Evolutionary conservation across 2,113 vertebrate genomes (phyloP).

Genomic region (Callopanchax toddi): DNA sequence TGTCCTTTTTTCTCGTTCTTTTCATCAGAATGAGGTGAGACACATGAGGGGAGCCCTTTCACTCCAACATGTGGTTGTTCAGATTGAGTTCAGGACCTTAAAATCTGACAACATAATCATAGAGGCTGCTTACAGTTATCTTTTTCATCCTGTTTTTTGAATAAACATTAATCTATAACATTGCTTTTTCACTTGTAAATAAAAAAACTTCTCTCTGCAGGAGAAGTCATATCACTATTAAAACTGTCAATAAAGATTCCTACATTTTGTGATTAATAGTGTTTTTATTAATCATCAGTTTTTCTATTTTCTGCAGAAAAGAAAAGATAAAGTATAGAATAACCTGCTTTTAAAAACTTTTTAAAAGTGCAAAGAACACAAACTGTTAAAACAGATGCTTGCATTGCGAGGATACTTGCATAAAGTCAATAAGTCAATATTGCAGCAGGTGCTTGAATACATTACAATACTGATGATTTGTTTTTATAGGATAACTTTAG

Average conservation of each 20-base stretch:
- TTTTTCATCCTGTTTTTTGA: not conserved
- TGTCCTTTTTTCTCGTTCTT: not conserved
- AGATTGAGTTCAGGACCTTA: conserved; percentile 25
- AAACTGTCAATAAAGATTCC: no score
- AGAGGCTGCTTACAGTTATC: not conserved
- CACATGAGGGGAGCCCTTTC: not conserved
- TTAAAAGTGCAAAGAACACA: not conserved
- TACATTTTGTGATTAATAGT: no score
- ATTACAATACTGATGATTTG: not conserved
- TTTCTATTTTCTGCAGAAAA: no score
- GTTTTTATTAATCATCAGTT: no score
- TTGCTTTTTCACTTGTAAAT: no score
- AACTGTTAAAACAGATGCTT: not conserved
- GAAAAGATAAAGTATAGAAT: not conserved
- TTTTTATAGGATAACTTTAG: not conserved
- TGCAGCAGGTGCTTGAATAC: conserved; percentile 1
- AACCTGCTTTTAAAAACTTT: not conserved
- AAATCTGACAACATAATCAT: not conserved
- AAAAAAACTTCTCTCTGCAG: no score
- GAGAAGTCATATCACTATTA: no score
- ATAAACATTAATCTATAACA: not conserved
- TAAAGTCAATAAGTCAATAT: not conserved
- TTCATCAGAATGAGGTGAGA: no score
- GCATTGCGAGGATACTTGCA: not conserved
- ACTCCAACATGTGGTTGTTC: not conserved